These are phyloP conservation scores for Ormyrus pomaceus DNA, from an alignment of 2,888 invertebrate genomes.

Conservation along the genomic window DNA sequence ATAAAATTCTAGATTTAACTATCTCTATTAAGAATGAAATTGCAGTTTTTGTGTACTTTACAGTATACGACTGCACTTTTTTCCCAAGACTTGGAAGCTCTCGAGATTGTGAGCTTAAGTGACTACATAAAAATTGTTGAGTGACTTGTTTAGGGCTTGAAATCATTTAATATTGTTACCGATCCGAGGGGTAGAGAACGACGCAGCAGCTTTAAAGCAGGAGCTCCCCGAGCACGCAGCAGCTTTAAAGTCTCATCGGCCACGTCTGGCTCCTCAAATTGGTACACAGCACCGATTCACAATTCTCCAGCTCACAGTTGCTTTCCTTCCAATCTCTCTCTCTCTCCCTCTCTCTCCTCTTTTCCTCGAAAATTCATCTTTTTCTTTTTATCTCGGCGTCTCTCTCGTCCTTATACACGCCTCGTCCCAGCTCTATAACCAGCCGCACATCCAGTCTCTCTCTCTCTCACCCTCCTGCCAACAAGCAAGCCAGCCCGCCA, in stretches of 20 bases:
- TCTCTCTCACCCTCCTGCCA: slow-evolving; percentile 25
- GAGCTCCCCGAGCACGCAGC: neutral
- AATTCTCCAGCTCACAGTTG: slow-evolving; percentile 24
- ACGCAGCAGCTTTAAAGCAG: neutral
- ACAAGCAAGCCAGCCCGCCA: slow-evolving; percentile 37
- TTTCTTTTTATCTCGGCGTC: slow-evolving; percentile 34
- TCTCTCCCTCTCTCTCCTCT: neutral
- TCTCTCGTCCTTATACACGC: slow-evolving; percentile 24
- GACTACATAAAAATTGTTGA: no score
- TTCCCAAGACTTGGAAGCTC: no score
- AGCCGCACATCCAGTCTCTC: slow-evolving; percentile 40
- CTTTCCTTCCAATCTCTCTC: slow-evolving; percentile 41
- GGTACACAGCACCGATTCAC: slow-evolving; percentile 45
- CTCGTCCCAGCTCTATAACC: slow-evolving; percentile 8
- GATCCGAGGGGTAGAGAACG: no score
- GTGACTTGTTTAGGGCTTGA: no score
- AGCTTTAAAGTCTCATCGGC: slow-evolving; percentile 43
- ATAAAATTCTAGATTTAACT: no score
- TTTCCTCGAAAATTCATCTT: slow-evolving; percentile 39
- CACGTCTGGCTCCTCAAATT: slow-evolving; percentile 44
- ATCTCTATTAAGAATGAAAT: no score
- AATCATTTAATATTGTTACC: no score
- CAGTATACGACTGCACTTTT: no score
- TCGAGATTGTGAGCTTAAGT: no score
- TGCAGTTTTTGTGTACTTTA: no score